Evolutionary conservation across 2,113 vertebrate species (phyloP).

Genomic region (Chaetorhynchus papuensis): DNA sequence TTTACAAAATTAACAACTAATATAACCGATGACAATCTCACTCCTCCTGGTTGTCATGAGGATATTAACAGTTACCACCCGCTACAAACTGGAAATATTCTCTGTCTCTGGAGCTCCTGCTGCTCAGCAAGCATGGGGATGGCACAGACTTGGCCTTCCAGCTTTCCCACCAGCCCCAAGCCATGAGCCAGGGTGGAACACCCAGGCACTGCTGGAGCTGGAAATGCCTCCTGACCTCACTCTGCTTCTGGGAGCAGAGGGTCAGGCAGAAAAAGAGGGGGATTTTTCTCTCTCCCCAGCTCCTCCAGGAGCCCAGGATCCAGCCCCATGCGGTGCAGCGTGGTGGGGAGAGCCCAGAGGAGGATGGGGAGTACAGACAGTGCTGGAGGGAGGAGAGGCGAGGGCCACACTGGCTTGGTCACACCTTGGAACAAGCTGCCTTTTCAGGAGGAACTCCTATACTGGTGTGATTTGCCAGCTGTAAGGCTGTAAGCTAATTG

Average conservation of each 20-base stretch:
- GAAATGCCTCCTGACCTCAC: neutral
- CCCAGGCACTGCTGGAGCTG: neutral
- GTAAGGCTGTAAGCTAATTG: neutral
- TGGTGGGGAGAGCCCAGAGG: neutral
- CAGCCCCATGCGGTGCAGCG: accelerated
- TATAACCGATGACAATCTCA: conserved; percentile 43
- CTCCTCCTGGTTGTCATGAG: conserved; percentile 55
- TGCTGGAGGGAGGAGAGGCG: accelerated
- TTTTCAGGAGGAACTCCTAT: neutral
- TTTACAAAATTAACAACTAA: conserved; percentile 66
- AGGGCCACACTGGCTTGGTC: accelerated
- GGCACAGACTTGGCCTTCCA: neutral
- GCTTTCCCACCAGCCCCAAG: neutral
- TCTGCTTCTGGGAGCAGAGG: neutral
- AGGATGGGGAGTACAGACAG: neutral
- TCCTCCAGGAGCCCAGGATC: neutral
- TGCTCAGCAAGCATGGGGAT: neutral
- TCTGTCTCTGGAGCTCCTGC: neutral
- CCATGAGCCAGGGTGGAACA: neutral
- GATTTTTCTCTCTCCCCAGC: neutral
- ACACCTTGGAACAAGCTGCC: neutral
- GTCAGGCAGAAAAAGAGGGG: neutral
- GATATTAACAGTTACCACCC: conserved; percentile 55
- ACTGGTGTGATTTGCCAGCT: neutral
- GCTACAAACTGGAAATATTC: conserved; percentile 34